Evolutionary conservation across 2,888 invertebrate genomes (phyloP).

Genomic region (Nowickia ferox): DNA sequence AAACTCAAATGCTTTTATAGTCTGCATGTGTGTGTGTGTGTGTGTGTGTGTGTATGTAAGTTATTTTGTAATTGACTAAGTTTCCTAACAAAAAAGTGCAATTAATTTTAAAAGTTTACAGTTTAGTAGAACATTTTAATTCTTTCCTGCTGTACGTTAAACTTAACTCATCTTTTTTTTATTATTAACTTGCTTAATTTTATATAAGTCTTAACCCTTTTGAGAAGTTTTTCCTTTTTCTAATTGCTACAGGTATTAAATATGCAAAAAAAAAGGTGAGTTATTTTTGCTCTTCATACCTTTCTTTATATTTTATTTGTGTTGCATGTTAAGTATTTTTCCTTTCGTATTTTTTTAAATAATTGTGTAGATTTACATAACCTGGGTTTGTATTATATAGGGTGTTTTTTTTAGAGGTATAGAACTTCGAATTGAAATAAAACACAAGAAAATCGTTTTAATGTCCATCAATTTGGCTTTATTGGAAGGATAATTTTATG

Average conservation of each 20-base stretch:
- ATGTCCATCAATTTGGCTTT: too few species aligned
- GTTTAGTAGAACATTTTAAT: slow-evolving; percentile 8
- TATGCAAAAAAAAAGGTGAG: slow-evolving; percentile 34
- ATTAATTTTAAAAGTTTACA: slow-evolving; percentile 35
- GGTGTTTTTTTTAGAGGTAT: too few species aligned
- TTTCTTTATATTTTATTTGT: slow-evolving; percentile 20
- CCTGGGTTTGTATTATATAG: too few species aligned
- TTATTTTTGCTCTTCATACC: background rate
- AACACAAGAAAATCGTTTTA: too few species aligned
- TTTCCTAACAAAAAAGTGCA: slow-evolving; percentile 22
- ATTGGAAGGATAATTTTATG: too few species aligned
- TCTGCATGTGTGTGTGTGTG: background rate
- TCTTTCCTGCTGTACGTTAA: background rate
- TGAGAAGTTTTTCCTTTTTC: slow-evolving; percentile 24
- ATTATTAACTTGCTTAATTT: slow-evolving; percentile 48
- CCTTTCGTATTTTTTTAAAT: slow-evolving; percentile 19
- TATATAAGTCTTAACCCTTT: slow-evolving; percentile 31
- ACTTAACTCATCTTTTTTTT: background rate
- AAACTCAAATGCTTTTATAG: background rate
- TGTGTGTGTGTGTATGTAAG: background rate
- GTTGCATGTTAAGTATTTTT: slow-evolving; percentile 22
- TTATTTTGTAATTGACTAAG: background rate
- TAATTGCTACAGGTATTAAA: slow-evolving; percentile 53
- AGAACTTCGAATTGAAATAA: too few species aligned
- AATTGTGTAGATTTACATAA: slow-evolving; percentile 37